Percentiles rank a stretch among this genome's conserved stretches.
These are phyloP conservation scores for Hoplostethus mediterraneus DNA, from an alignment of 2,797 vertebrate genomes.

Conservation along the genomic window DNA sequence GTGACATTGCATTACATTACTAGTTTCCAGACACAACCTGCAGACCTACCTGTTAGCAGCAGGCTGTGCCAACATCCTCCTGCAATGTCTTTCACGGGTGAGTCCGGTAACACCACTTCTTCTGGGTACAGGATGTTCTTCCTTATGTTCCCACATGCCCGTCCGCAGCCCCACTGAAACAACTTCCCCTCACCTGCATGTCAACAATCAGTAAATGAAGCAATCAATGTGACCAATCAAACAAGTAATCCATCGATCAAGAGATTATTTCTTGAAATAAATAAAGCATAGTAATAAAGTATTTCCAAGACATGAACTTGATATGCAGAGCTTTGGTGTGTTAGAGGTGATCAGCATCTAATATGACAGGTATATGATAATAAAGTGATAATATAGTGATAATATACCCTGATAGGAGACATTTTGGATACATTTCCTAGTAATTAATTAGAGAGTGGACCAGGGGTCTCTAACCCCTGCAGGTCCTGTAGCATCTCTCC, in stretches of 20 bases:
- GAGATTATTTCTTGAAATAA: not conserved
- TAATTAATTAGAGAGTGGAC: slow-evolving; percentile 50
- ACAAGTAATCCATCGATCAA: not conserved
- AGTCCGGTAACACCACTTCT: slow-evolving; percentile 52
- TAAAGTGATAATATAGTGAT: too few species aligned
- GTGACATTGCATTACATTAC: not conserved
- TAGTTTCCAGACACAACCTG: slow-evolving; percentile 13
- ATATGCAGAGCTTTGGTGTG: not conserved
- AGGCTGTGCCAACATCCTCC: slow-evolving; percentile 69
- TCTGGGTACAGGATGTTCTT: slow-evolving; percentile 62
- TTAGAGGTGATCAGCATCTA: not conserved
- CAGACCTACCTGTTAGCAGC: slow-evolving; percentile 65
- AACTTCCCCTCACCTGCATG: slow-evolving; percentile 62
- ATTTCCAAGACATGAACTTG: not conserved
- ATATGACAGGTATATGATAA: not conserved
- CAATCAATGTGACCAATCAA: not conserved
- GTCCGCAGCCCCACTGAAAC: slow-evolving; percentile 70
- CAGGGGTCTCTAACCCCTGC: slow-evolving; percentile 61
- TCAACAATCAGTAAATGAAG: slow-evolving; percentile 13
- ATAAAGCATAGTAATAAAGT: not conserved
- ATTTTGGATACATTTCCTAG: slow-evolving; percentile 24
- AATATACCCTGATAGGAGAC: not conserved
- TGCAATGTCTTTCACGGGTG: slow-evolving; percentile 52
- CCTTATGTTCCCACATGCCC: slow-evolving; percentile 54
- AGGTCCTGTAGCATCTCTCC: slow-evolving; percentile 66